Evolutionary conservation across 2,797 vertebrate species (phyloP), one percentile per base, ranked within the genome.

Genomic region (Sebastiscus tertius): DNA sequence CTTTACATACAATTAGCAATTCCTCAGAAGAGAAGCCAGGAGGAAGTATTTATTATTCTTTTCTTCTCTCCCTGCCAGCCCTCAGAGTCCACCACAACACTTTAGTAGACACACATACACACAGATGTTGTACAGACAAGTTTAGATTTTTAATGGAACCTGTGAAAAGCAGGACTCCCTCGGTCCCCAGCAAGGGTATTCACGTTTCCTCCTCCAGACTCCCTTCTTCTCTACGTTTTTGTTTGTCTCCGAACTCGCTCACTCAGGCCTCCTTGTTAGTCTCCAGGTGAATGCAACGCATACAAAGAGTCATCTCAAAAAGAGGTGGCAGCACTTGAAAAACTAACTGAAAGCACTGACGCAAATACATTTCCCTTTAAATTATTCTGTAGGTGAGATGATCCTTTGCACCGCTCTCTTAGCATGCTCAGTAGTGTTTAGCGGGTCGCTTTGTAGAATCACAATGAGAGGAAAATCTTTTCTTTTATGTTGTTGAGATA

Each of bases 1-100:
- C 58, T 85, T 87, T 62, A 68, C 55, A 83, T 85, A 69, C 52
- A 87, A 84, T 90, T 87, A 89, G 39, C 55, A 49, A 82, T 82
- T 89, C 77, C 56, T 85, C 72, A 79, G 58, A 87, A 84, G 72
- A 78, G 79, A 82, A 54, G 73, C 71, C 76, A 75, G 60, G 31
- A 77, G 61, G 29, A 88, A 63, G 49, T 84, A 62, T 81, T 59
- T 74, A 77, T 81, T 69, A 87, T 88, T 87, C 77, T 78, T 81
- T 84, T 81, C 69, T 78, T 80, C 68, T 73, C 68, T 61, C 24
- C 26, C 42, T 55, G 49, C 52, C 67, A 66, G 64, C 66, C 39
- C 54, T 64, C 74, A 79, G 72, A 76, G 56, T 52, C 31, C 4
- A 75, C 58, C n/a, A 24, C 61, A 42, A 68, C 56, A 82, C 66